Base-by-base conservation (phyloP, 2,113 vertebrate species). In the Chascanopsetta lugubris region DNA sequence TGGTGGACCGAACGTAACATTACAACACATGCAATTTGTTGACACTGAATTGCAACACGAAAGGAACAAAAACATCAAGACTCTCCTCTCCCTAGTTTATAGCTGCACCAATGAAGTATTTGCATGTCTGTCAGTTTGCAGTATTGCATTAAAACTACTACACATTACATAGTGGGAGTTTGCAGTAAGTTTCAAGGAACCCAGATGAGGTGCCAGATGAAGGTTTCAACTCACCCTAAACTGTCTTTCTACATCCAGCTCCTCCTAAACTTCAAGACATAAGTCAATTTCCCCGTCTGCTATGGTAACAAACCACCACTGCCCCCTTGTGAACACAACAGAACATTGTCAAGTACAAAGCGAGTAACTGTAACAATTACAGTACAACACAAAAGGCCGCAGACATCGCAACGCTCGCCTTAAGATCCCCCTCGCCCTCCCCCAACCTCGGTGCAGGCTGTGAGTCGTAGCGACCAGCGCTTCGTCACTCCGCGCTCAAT, bases 401-500 rank as follows among this genome's bases (percentile, higher is more conserved):
- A n/a, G 30, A 30, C 7, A 51, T 29, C 12, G 11, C 26, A 51
- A 9, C 9, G 42, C 8, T 63, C 22, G 20, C 72, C 59, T 72
- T 55, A 36, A 72, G 61, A 36, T 36, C 40, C 30, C 26, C n/a
- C 25, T 20, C 11, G 24, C 24, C 15, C n/a, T 1, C 18, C 34
- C 34, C 15, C 18, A 8, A 3, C 5, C 42, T 27, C 15, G n/a
- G 46, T 18, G 42, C 58, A 34, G 45, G 7, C 69, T 63, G 51
- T 43, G 36, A 76, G 61, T 9, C 0, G n/a, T 51, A 46, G 60
- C 32, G 13, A 50, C 61, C 62, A 46, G 65, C 69, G 80, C 82
- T 87, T 64, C 79, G 87, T 89, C 83, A 80, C 61, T 67, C 29
- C 60, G 67, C 25, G 72, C 84, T 88, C 88, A 89, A 90, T 92